Evolutionary conservation across 1,140 invertebrate species (phyloP).

Genomic region (Centruroides vittatus): DNA sequence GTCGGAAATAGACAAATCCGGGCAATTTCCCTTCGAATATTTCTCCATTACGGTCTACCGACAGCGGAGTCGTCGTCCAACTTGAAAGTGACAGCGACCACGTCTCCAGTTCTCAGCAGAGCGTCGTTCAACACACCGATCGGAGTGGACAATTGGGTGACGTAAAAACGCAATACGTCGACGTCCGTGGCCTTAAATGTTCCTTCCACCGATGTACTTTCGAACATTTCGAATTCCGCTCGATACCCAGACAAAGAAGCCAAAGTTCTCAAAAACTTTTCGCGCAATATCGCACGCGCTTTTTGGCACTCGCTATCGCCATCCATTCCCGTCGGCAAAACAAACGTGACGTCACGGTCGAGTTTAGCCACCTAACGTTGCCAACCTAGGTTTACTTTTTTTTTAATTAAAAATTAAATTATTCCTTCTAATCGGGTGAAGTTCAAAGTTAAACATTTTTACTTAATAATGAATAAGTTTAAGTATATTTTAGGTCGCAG

Average conservation of each 20-base stretch:
- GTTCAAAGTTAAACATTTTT: too few species aligned
- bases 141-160: conserved; percentile 4
- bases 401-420: too few species aligned
- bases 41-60: too few species aligned
- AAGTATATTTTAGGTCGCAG: too few species aligned
- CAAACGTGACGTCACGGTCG: too few species aligned
- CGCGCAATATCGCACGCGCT: neutral
- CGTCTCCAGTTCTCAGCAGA: neutral
- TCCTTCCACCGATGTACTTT: conserved; percentile 2
- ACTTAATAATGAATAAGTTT: too few species aligned
- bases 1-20: too few species aligned
- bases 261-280: conserved; percentile 3
- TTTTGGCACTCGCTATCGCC: neutral
- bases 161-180: conserved; percentile 3
- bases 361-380: too few species aligned
- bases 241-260: neutral
- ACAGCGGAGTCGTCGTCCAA: neutral
- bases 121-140: conserved; percentile 1
- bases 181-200: conserved; percentile 1
- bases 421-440: too few species aligned
- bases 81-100: neutral
- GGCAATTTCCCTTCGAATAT: too few species aligned
- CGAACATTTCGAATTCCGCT: conserved; percentile 1
- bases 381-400: too few species aligned
- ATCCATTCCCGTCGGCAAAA: too few species aligned